These are phyloP conservation scores for Aphelocoma coerulescens DNA, from an alignment of 2,113 vertebrate species.

Conservation along the genomic window DNA sequence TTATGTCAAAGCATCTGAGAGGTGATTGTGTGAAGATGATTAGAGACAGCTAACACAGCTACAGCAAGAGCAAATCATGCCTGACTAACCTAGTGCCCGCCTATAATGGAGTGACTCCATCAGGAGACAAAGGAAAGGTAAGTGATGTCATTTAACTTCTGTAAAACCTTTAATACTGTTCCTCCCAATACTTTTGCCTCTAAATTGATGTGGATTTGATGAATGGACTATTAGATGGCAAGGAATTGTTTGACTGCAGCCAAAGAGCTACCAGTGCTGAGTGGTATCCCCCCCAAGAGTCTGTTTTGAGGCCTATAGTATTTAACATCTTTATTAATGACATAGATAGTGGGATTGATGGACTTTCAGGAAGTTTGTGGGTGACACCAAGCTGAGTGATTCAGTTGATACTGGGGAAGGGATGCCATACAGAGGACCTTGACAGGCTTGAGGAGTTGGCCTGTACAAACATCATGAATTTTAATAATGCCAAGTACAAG, in stretches of 20 bases:
- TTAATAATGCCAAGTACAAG: neutral
- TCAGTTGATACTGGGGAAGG: fast-evolving
- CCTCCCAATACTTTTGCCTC: neutral
- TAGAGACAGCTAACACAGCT: neutral
- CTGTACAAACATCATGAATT: neutral
- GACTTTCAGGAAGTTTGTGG: neutral
- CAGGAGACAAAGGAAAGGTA: neutral
- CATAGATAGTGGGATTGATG: neutral
- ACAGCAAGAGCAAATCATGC: neutral
- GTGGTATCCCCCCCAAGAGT: neutral
- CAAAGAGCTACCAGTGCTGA: neutral
- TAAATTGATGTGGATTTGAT: neutral
- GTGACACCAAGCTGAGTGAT: neutral
- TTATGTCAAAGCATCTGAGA: neutral
- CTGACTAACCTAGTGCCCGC: neutral
- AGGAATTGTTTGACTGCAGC: neutral
- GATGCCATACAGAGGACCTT: neutral
- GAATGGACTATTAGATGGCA: neutral
- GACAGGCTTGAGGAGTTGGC: neutral
- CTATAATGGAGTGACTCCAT: neutral
- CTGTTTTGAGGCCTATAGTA: neutral
- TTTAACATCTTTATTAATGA: neutral
- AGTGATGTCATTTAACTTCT: neutral
- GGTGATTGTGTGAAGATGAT: neutral
- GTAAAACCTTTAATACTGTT: neutral